phyloP scores from a whole-genome alignment of 2,888 invertebrate species.

The Eupithecia dodoneata region DNA sequence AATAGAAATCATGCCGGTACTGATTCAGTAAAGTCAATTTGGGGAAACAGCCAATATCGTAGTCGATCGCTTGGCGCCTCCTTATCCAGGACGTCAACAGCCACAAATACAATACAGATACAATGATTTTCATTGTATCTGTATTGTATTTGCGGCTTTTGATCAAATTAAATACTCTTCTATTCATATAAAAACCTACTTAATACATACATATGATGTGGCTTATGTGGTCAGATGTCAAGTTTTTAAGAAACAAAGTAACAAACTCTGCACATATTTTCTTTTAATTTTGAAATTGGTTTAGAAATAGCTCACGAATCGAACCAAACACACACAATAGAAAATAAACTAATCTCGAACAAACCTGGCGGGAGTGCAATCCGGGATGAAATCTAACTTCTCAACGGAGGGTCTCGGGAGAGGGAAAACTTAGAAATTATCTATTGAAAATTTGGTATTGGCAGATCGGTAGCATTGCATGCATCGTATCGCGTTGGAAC shows the following conservation, averaged over 20 bases:
- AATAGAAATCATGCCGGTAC: neutral
- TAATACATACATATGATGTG: neutral
- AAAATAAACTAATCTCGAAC: conserved; percentile 32
- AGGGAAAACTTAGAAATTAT: conserved; percentile 30
- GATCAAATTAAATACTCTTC: neutral
- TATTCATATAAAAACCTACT: neutral
- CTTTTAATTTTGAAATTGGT: conserved; percentile 4
- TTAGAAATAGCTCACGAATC: conserved; percentile 12
- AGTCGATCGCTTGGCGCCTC: conserved; percentile 22
- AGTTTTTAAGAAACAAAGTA: neutral
- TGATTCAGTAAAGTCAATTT: neutral
- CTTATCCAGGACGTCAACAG: conserved; percentile 22
- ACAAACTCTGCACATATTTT: no score
- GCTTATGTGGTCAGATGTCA: neutral
- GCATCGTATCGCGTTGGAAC: conserved; percentile 29
- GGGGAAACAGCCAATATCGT: conserved; percentile 33
- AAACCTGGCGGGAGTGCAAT: conserved; percentile 33
- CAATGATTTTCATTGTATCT: neutral
- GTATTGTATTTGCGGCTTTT: neutral
- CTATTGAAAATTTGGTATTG: conserved; percentile 4
- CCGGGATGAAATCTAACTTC: conserved; percentile 37
- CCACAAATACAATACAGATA: conserved; percentile 6
- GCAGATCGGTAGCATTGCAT: conserved; percentile 20
- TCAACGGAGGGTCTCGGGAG: conserved; percentile 16
- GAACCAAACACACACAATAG: conserved; percentile 31